Conservation (phyloP, 37 sponge, comb jelly and placozoan genomes). For the Bolinopsis microptera region DNA sequence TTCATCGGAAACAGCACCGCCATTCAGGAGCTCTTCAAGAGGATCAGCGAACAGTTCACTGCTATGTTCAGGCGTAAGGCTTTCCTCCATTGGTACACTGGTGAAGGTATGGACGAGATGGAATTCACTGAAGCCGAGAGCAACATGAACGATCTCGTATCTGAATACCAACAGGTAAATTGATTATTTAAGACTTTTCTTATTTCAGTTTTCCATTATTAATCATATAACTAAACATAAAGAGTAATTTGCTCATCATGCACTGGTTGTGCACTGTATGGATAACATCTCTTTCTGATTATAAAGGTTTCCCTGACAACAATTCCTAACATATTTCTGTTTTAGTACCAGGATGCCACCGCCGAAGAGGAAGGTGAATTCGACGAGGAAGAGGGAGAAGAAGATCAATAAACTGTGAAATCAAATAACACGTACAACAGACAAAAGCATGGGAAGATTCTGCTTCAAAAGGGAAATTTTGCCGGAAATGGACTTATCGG, state of each 20-base stretch:
- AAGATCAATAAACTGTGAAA: slow-evolving; percentile 67
- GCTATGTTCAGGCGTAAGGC: slow-evolving; percentile 99
- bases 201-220: no score
- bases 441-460: no score
- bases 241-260: no score
- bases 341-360: slow-evolving; percentile 99
- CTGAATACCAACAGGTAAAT: slow-evolving; percentile 94
- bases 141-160: slow-evolving; percentile 99
- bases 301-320: no score
- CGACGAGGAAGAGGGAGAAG: slow-evolving; percentile 92
- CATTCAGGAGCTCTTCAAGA: slow-evolving; percentile 99
- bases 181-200: neutral
- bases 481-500: no score
- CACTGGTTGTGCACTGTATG: no score
- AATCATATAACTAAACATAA: no score
- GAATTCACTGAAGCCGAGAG: slow-evolving; percentile 99
- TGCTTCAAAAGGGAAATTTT: no score
- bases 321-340: neutral
- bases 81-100: slow-evolving; percentile 99
- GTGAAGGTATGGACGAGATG: slow-evolving; percentile 97
- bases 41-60: slow-evolving; percentile 99
- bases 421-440: no score
- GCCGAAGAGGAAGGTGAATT: slow-evolving; percentile 98
- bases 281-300: no score
- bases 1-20: slow-evolving; percentile 99